A percentile compares a stretch with the other conserved stretches of the same genome.
Evolutionary conservation across 2,113 vertebrate species (phyloP).

Genomic region (Buteo buteo): DNA sequence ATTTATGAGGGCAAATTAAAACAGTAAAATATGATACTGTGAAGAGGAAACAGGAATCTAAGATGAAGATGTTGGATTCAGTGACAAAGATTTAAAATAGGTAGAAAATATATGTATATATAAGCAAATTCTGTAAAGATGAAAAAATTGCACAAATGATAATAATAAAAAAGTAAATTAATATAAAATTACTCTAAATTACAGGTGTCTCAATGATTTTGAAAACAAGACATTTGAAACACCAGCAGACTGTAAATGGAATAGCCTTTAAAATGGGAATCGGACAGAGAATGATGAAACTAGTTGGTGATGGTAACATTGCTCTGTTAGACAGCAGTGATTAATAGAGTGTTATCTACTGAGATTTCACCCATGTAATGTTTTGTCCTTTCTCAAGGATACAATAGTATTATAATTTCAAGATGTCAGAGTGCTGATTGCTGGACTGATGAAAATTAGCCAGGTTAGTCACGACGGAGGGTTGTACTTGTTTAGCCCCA

Average conservation of each 20-base stretch:
- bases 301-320: neutral
- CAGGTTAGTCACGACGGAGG: accelerated
- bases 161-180: neutral
- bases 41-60: neutral
- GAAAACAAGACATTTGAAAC: neutral
- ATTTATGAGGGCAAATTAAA: neutral
- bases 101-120: neutral
- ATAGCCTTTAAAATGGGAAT: neutral
- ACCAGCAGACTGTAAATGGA: neutral
- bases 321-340: neutral
- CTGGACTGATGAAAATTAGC: neutral
- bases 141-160: neutral
- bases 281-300: neutral
- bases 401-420: neutral
- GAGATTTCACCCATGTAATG: neutral
- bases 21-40: neutral
- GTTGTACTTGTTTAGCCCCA: neutral
- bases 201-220: neutral
- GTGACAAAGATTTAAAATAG: neutral
- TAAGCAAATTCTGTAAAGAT: neutral
- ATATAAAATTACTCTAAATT: neutral
- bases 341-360: neutral
- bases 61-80: neutral
- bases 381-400: neutral
- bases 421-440: neutral